Evolutionary conservation across 1,140 invertebrate species (phyloP).

Genomic region (Zaprionus camerounensis): DNA sequence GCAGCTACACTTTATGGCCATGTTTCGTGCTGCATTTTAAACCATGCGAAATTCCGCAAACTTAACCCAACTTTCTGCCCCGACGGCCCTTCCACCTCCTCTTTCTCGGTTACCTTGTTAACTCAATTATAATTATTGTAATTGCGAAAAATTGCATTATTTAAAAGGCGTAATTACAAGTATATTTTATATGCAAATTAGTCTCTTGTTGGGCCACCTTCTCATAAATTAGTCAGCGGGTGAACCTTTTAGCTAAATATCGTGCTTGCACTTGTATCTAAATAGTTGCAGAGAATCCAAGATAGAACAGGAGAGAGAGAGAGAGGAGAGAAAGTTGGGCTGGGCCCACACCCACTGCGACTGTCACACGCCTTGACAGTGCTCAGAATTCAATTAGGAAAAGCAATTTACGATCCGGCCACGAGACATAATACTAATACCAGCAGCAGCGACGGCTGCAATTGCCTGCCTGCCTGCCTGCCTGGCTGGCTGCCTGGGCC

Average conservation of each 20-base stretch:
- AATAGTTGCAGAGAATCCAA: too few species aligned
- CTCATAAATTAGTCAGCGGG: conserved; percentile 27
- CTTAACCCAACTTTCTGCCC: neutral
- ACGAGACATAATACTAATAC: conserved; percentile 74
- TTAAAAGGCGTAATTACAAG: conserved; percentile 69
- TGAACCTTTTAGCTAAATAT: neutral
- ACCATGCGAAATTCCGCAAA: conserved; percentile 69
- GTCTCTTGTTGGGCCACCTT: conserved; percentile 41
- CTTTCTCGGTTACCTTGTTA: conserved; percentile 38
- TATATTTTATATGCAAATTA: conserved; percentile 66
- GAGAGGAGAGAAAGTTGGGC: neutral
- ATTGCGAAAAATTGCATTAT: conserved; percentile 75
- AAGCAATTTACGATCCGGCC: conserved; percentile 72
- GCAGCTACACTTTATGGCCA: conserved; percentile 79
- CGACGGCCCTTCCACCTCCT: neutral
- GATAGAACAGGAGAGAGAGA: neutral
- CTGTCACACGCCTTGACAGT: conserved; percentile 62
- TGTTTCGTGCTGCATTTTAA: conserved; percentile 78
- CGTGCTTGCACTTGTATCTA: neutral
- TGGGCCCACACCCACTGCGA: conserved; percentile 47
- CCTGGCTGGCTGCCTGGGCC: conserved; percentile 9
- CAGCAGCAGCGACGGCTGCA: conserved; percentile 35
- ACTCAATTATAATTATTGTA: conserved; percentile 74
- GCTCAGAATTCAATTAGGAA: conserved; percentile 78
- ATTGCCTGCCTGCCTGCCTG: conserved; percentile 11